These are phyloP conservation scores for Neodiprion virginianus DNA, from an alignment of 1,140 invertebrate species.

Conservation along the genomic window DNA sequence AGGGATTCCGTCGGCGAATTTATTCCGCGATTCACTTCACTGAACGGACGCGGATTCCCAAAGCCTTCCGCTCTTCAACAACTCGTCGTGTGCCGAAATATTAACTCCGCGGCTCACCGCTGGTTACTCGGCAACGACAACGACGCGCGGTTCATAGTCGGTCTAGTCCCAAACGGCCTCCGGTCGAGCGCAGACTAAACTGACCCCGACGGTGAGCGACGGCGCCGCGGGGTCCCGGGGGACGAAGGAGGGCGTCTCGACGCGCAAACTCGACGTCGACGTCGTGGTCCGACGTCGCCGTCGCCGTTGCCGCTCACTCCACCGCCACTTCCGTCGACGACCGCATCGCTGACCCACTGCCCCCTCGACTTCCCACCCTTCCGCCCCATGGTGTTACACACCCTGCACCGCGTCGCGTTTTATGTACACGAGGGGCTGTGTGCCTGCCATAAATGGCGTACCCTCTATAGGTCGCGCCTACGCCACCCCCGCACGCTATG, in stretches of 20 bases:
- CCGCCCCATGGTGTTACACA: conserved; percentile 3
- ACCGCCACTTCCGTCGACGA: conserved; percentile 23
- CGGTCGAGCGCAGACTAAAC: conserved; percentile 46
- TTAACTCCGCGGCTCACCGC: not conserved
- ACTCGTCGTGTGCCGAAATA: no score
- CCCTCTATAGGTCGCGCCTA: no score
- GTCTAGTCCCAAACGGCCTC: conserved; percentile 23
- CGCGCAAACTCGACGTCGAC: conserved; percentile 3
- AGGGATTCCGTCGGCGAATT: not conserved
- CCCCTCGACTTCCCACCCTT: not conserved
- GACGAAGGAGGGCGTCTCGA: not conserved
- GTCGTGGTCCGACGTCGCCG: not conserved
- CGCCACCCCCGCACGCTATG: no score
- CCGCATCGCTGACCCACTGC: conserved; percentile 18
- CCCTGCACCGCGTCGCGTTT: not conserved
- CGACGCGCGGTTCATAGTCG: not conserved
- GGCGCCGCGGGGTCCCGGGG: not conserved
- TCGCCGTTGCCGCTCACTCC: conserved; percentile 23
- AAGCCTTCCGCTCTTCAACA: no score
- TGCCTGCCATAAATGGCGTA: no score
- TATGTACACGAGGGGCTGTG: no score
- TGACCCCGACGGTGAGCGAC: conserved; percentile 38
- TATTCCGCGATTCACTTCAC: no score
- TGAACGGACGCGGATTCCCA: no score
- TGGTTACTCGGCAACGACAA: not conserved